A percentile compares a stretch with the other conserved stretches of the same genome.
Conservation (phyloP, 2,797 vertebrate genomes). For the Decapterus maruadsi region DNA sequence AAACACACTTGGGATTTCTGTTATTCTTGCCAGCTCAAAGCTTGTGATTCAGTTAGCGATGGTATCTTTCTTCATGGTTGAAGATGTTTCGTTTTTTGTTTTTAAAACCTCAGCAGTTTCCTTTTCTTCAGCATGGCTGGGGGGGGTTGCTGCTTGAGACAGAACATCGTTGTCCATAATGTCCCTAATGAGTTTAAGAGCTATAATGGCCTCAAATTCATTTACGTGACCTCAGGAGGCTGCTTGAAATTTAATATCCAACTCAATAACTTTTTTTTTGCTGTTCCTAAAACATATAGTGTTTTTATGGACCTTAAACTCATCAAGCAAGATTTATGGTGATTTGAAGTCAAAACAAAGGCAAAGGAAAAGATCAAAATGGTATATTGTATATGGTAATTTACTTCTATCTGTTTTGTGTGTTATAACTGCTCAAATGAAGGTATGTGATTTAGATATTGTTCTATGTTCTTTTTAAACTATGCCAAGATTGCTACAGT, state of each 20-base stretch:
- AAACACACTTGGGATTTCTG: slow-evolving; percentile 43
- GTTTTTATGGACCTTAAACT: slow-evolving; percentile 11
- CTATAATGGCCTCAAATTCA: slow-evolving; percentile 20
- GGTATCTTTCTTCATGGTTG: slow-evolving; percentile 29
- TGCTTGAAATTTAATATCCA: slow-evolving; percentile 25
- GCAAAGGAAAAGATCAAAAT: neutral
- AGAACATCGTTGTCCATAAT: slow-evolving; percentile 1
- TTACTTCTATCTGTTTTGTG: too few relatives aligned
- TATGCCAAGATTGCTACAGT: too few relatives aligned
- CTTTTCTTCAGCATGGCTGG: neutral
- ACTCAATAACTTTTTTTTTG: slow-evolving; percentile 7
- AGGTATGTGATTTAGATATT: too few relatives aligned
- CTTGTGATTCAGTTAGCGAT: slow-evolving; percentile 50
- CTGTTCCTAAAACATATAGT: neutral
- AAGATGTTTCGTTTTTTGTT: slow-evolving; percentile 3
- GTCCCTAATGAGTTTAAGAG: neutral
- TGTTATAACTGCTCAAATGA: too few relatives aligned
- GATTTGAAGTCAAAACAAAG: too few relatives aligned
- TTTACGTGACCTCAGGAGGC: slow-evolving; percentile 27
- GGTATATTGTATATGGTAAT: too few relatives aligned
- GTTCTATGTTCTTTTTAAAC: too few relatives aligned
- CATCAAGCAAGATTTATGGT: neutral
- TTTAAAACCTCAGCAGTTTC: slow-evolving; percentile 20
- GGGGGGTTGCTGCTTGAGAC: slow-evolving; percentile 18
- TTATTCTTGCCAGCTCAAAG: slow-evolving; percentile 43